Evolutionary conservation across 1,140 invertebrate genomes (phyloP).

Genomic region (Geopemphigus sp.): DNA sequence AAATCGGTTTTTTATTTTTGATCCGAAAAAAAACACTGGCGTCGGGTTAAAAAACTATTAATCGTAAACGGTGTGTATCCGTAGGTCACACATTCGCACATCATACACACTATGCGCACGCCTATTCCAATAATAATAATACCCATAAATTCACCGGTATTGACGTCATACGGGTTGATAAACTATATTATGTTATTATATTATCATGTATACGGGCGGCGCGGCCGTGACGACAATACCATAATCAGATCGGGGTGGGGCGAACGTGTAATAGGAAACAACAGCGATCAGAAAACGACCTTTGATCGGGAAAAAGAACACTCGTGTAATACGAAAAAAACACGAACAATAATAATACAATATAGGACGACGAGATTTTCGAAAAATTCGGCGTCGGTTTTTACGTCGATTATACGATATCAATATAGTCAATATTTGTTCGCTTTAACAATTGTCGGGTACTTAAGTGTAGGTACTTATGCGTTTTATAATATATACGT

Average conservation of each 20-base stretch:
- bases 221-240: not conserved
- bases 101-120: not conserved
- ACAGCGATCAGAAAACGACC: not conserved
- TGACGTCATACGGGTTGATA: constrained; percentile 44
- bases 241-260: not conserved
- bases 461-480: too few relatives aligned
- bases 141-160: not conserved
- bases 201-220: not conserved
- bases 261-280: too few relatives aligned
- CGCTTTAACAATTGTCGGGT: too few relatives aligned
- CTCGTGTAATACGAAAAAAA: too few relatives aligned
- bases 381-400: too few relatives aligned
- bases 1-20: not conserved
- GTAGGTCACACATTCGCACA: not conserved
- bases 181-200: not conserved
- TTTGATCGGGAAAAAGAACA: not conserved
- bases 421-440: too few relatives aligned
- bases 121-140: not conserved
- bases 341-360: too few relatives aligned
- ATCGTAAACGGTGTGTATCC: not conserved
- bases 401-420: too few relatives aligned
- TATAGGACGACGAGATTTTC: too few relatives aligned
- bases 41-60: not conserved
- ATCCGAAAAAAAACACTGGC: too few relatives aligned
- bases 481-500: too few relatives aligned